Evolutionary conservation across 2,113 vertebrate species (phyloP).

Genomic region (Platysternon megacephalum): DNA sequence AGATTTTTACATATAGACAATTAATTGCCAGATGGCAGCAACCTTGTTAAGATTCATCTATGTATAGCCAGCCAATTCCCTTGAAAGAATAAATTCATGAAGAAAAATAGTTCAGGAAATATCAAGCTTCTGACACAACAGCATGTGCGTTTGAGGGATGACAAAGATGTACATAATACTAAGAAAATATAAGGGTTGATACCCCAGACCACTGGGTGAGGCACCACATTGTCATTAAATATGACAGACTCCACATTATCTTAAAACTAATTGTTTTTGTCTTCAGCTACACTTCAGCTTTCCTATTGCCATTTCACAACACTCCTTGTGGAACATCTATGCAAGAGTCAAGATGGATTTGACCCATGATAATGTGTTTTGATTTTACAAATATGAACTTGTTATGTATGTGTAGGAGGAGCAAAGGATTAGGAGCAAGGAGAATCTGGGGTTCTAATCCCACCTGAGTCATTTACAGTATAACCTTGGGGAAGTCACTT

Average conservation of each 20-base stretch:
- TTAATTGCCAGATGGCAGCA: not conserved
- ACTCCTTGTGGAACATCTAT: not conserved
- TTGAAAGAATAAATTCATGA: not conserved
- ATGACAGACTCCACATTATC: not conserved
- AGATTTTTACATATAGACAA: not conserved
- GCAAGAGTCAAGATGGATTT: not conserved
- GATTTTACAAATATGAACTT: conserved; percentile 18
- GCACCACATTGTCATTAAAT: not conserved
- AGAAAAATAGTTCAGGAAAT: not conserved
- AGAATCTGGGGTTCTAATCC: conserved; percentile 54
- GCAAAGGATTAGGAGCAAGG: conserved; percentile 56
- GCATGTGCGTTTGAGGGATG: fast-evolving
- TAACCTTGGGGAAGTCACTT: conserved; percentile 64
- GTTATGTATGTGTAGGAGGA: conserved; percentile 6
- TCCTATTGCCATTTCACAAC: not conserved
- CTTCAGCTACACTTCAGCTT: not conserved
- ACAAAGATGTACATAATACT: not conserved
- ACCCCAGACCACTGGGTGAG: not conserved
- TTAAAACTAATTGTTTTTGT: not conserved
- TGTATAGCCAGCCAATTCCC: not conserved
- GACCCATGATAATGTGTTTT: not conserved
- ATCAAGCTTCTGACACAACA: fast-evolving
- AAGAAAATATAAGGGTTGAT: not conserved
- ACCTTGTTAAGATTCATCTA: not conserved
- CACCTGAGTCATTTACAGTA: conserved; percentile 56